phyloP scores from a whole-genome alignment of 2,888 invertebrate species.

The Alentia gelatinosa region DNA sequence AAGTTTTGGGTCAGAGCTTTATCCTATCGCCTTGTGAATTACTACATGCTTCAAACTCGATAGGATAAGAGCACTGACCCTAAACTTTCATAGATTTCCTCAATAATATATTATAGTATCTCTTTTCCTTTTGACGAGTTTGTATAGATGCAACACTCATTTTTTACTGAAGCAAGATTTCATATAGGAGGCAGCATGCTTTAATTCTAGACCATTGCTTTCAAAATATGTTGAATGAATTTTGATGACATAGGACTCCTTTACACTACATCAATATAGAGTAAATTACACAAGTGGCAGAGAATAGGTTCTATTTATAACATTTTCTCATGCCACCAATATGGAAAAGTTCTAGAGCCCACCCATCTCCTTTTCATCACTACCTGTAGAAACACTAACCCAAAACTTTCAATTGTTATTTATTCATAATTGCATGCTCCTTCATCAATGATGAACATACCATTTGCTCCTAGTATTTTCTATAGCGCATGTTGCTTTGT shows the following conservation, averaged over 20 bases:
- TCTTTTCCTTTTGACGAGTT: not conserved
- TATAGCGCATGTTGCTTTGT: not conserved
- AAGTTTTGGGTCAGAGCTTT: no score
- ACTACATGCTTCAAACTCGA: no score
- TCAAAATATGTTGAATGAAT: not conserved
- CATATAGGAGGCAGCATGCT: no score
- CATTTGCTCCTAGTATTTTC: not conserved
- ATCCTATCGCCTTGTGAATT: no score
- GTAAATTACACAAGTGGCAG: not conserved
- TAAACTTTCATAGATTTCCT: not conserved
- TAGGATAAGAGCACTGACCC: no score
- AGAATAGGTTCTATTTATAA: not conserved
- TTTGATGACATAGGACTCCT: not conserved
- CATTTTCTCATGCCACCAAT: not conserved
- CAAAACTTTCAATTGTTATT: no score
- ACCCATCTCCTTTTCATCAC: no score
- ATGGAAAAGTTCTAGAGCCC: not conserved
- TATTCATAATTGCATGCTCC: not conserved
- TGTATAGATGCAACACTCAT: not conserved
- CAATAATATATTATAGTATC: not conserved
- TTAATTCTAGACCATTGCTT: not conserved
- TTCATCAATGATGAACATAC: not conserved
- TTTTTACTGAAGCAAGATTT: not conserved
- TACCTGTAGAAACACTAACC: no score
- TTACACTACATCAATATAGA: not conserved